A percentile compares a stretch with the other conserved stretches of the same genome.
These are phyloP conservation scores for Lithophane leautieri DNA, from an alignment of 2,888 invertebrate species.

Conservation along the genomic window DNA sequence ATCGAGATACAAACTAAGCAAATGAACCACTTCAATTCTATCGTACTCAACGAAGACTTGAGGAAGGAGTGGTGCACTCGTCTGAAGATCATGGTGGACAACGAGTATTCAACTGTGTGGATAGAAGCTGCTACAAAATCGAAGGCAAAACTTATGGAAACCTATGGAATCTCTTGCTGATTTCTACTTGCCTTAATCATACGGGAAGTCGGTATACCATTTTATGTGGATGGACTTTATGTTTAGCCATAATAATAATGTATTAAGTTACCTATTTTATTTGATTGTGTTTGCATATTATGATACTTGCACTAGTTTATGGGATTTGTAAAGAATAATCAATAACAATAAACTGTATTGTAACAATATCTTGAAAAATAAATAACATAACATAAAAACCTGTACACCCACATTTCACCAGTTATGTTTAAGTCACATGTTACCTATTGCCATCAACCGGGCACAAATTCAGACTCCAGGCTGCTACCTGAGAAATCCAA, in stretches of 20 bases:
- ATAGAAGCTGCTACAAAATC: slow-evolving; percentile 3
- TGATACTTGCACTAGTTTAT: not conserved
- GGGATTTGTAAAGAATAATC: too few species aligned
- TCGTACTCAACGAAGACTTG: not conserved
- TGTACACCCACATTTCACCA: too few species aligned
- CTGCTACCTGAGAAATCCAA: not conserved
- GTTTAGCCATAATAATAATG: not conserved
- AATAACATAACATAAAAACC: too few species aligned
- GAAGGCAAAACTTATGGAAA: slow-evolving; percentile 11
- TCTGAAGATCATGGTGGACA: slow-evolving; percentile 13
- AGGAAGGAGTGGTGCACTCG: not conserved
- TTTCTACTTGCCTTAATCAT: not conserved
- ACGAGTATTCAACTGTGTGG: slow-evolving; percentile 18
- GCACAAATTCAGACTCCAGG: not conserved
- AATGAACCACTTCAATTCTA: not conserved
- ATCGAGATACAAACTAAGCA: not conserved
- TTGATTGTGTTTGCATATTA: not conserved
- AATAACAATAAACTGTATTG: not conserved
- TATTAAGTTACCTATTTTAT: not conserved
- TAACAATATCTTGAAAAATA: not conserved
- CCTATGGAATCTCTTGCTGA: slow-evolving; percentile 1
- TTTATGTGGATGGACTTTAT: not conserved
- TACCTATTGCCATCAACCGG: not conserved
- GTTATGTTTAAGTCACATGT: too few species aligned
- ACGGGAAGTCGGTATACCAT: not conserved